These are phyloP conservation scores for Moxostoma hubbsi DNA, from an alignment of 2,797 vertebrate species.

Conservation along the genomic window DNA sequence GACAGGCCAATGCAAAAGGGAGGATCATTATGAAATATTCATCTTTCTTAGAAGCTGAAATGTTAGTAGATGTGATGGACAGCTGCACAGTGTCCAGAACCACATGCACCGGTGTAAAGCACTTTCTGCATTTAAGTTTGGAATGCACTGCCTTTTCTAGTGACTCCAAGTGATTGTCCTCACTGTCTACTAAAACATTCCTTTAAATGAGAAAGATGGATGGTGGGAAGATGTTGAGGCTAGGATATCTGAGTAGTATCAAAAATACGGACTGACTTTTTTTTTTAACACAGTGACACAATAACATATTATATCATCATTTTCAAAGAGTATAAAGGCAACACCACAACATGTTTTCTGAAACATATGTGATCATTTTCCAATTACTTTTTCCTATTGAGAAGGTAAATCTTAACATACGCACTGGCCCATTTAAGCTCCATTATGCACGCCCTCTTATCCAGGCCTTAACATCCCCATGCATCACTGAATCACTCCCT, in stretches of 20 bases:
- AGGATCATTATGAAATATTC: constrained; percentile 79
- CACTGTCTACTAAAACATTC: neutral
- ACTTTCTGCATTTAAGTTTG: constrained; percentile 52
- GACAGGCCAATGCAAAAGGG: constrained; percentile 73
- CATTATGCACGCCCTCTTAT: constrained; percentile 44
- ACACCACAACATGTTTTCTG: neutral
- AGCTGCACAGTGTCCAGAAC: constrained; percentile 63
- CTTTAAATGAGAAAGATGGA: neutral
- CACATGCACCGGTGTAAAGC: constrained; percentile 58
- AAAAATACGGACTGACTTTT: neutral
- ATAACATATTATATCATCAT: neutral
- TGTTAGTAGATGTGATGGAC: constrained; percentile 74
- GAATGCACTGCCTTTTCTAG: constrained; percentile 56
- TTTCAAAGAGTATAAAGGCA: neutral
- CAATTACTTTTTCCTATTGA: neutral
- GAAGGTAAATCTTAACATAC: constrained; percentile 19
- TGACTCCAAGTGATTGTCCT: constrained; percentile 34
- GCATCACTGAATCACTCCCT: constrained; percentile 64
- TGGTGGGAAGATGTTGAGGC: neutral
- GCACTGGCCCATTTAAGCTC: constrained; percentile 29
- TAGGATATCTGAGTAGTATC: neutral
- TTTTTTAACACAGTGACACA: neutral
- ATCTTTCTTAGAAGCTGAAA: constrained; percentile 77
- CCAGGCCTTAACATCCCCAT: constrained; percentile 58
- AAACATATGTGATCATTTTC: neutral